Conservation (phyloP, 1,140 invertebrate species). For the Heliconius hewitsoni region DNA sequence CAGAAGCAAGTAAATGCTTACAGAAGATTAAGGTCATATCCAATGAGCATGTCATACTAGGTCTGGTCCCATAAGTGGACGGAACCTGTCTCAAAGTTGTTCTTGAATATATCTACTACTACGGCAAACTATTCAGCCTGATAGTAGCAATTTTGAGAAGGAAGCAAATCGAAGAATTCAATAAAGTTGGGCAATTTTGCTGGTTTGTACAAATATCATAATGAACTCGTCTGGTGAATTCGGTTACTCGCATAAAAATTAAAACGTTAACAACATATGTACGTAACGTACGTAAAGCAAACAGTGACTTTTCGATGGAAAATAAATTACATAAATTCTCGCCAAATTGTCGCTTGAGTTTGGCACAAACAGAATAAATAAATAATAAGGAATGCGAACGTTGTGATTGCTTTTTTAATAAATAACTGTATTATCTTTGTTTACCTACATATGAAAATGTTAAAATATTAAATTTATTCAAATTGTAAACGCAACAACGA, state of each 20-base stretch:
- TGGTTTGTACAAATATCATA: neutral
- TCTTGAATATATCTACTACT: too few relatives aligned
- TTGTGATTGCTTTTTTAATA: constrained; percentile 45
- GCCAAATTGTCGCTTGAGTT: constrained; percentile 52
- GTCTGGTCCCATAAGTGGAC: too few relatives aligned
- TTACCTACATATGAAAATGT: constrained; percentile 15
- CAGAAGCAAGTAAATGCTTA: too few relatives aligned
- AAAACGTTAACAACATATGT: constrained; percentile 50
- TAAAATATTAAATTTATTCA: constrained; percentile 37
- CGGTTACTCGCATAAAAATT: constrained; percentile 47
- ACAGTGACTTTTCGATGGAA: constrained; percentile 55
- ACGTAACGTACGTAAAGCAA: constrained; percentile 47
- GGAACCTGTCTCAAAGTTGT: too few relatives aligned
- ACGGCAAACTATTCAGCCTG: too few relatives aligned
- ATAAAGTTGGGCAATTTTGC: neutral
- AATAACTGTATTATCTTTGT: constrained; percentile 37
- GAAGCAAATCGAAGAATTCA: too few relatives aligned
- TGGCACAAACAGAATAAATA: constrained; percentile 53
- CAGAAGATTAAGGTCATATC: too few relatives aligned
- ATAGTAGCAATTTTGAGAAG: too few relatives aligned
- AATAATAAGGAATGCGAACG: constrained; percentile 48
- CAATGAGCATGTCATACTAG: too few relatives aligned
- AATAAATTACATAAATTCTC: constrained; percentile 58
- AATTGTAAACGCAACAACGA: constrained; percentile 22
- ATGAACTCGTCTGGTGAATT: constrained; percentile 15